Evolutionary conservation across 2,797 vertebrate genomes (phyloP).

Genomic region (Podargus strigoides): DNA sequence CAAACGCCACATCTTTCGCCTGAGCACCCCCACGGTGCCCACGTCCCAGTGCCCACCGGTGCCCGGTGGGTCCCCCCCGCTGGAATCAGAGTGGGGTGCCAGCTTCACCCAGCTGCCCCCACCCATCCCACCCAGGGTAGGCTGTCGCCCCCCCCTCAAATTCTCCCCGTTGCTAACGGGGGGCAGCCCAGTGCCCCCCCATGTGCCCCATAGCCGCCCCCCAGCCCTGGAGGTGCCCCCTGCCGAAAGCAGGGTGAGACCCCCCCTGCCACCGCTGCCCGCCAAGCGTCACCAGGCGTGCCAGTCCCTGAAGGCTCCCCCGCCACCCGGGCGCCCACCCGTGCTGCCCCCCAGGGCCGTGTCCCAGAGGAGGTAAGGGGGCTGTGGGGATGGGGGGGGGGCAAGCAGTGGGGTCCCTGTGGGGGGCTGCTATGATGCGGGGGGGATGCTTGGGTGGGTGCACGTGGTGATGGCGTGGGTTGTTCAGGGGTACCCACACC

Average conservation of each 20-base stretch:
- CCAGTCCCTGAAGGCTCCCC: background rate
- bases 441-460: background rate
- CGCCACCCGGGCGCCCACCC: background rate
- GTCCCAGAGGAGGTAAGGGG: background rate
- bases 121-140: conserved; percentile 85
- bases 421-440: background rate
- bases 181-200: background rate
- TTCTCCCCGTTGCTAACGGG: conserved; percentile 55
- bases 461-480: fast-evolving
- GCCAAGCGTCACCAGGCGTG: background rate
- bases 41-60: background rate
- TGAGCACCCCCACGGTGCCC: fast-evolving
- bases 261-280: background rate
- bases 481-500: background rate
- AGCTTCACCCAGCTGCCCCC: conserved; percentile 50
- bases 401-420: fast-evolving
- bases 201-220: background rate
- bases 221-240: background rate
- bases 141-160: conserved; percentile 79
- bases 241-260: background rate
- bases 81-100: background rate
- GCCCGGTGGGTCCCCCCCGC: fast-evolving
- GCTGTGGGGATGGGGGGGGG: background rate
- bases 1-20: conserved; percentile 81
- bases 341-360: background rate